phyloP scores from a whole-genome alignment of 2,888 invertebrate genomes.

The Leptinotarsa rubiginosa region DNA sequence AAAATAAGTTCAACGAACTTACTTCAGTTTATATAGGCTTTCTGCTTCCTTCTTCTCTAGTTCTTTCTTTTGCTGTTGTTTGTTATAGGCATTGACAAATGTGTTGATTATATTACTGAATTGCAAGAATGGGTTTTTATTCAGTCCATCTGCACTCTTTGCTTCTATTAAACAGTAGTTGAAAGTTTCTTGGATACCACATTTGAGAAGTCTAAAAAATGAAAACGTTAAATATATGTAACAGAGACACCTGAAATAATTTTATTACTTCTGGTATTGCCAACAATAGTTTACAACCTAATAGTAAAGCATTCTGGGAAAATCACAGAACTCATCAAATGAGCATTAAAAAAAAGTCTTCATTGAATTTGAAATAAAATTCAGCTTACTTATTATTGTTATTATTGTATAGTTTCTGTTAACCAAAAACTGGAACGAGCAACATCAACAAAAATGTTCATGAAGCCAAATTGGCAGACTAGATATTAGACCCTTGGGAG shows the following conservation, averaged over 20 bases:
- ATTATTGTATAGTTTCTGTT: too few relatives aligned
- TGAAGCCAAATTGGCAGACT: too few relatives aligned
- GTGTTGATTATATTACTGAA: conserved; percentile 71
- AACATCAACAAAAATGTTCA: too few relatives aligned
- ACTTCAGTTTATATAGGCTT: conserved; percentile 80
- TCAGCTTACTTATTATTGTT: too few relatives aligned
- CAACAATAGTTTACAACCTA: too few relatives aligned
- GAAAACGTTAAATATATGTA: not conserved
- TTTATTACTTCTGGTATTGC: too few relatives aligned
- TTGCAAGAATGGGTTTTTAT: conserved; percentile 56
- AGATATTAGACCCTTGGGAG: too few relatives aligned
- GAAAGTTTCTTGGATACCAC: conserved; percentile 76
- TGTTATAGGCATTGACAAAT: conserved; percentile 80
- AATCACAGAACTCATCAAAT: too few relatives aligned
- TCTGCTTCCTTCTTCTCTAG: conserved; percentile 80
- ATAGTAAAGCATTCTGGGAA: too few relatives aligned
- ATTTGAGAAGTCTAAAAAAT: conserved; percentile 72
- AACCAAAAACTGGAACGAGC: too few relatives aligned
- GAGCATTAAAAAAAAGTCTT: too few relatives aligned
- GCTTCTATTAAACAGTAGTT: conserved; percentile 73
- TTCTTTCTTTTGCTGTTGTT: conserved; percentile 77
- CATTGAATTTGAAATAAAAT: too few relatives aligned
- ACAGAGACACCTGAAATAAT: not conserved
- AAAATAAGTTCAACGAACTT: conserved; percentile 40
- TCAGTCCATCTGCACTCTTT: conserved; percentile 51